phyloP scores from a whole-genome alignment of 1,140 invertebrate species.

The Zaprionus vittiger region DNA sequence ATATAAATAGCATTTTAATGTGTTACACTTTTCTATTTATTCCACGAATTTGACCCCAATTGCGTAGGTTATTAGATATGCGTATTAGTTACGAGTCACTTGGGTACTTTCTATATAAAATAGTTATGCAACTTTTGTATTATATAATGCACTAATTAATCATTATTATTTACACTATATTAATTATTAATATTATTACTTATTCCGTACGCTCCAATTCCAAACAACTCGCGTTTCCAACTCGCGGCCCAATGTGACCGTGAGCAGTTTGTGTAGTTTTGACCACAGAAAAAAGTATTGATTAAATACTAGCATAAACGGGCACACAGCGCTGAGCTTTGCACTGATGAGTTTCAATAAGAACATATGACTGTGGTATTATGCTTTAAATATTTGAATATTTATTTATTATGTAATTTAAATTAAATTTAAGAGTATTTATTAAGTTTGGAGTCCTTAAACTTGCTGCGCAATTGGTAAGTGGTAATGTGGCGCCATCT shows the following conservation, averaged over 20 bases:
- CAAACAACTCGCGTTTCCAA: slow-evolving; percentile 50
- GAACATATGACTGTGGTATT: not conserved
- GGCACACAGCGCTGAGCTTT: not conserved
- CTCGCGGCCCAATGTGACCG: slow-evolving; percentile 43
- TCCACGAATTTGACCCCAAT: slow-evolving; percentile 54
- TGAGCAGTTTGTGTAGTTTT: not conserved
- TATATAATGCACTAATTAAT: not conserved
- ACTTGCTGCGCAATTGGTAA: not conserved
- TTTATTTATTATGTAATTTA: not conserved
- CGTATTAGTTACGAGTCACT: not conserved
- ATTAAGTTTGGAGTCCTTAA: not conserved
- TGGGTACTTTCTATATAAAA: not conserved
- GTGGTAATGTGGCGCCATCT: slow-evolving; percentile 26
- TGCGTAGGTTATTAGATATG: slow-evolving; percentile 19
- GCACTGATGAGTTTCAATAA: not conserved
- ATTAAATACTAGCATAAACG: slow-evolving; percentile 18
- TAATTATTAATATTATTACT: slow-evolving; percentile 33
- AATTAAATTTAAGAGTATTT: not conserved
- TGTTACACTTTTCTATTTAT: slow-evolving; percentile 34
- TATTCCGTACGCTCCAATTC: slow-evolving; percentile 34
- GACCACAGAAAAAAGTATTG: slow-evolving; percentile 5
- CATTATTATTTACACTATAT: slow-evolving; percentile 16
- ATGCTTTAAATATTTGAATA: not conserved
- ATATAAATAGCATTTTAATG: slow-evolving; percentile 7
- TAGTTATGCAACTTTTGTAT: not conserved